A percentile compares a stretch with the other conserved stretches of the same genome.
Conservation (phyloP, 2,797 vertebrate genomes). For the Euphonia xanthogaster region DNA sequence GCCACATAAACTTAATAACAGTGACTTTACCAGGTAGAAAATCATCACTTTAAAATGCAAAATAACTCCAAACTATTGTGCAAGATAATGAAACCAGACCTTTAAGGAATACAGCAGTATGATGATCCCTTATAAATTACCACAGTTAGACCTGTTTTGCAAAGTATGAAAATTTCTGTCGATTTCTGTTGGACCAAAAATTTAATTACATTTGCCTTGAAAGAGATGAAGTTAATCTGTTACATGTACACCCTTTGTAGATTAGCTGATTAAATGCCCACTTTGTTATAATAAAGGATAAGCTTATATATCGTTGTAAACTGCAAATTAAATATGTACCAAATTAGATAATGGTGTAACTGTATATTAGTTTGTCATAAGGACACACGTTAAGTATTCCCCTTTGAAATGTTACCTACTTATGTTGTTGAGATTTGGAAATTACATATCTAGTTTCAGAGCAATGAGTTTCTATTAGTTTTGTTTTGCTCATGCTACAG, state of each 20-base stretch:
- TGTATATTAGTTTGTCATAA: background rate
- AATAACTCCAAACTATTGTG: background rate
- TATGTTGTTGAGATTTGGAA: background rate
- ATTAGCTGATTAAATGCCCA: constrained; percentile 12
- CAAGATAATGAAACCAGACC: background rate
- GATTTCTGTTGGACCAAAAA: background rate
- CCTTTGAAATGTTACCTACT: background rate
- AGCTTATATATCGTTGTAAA: background rate
- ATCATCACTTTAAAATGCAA: background rate
- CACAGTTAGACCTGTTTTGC: background rate
- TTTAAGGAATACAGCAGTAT: background rate
- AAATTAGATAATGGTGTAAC: constrained; percentile 2
- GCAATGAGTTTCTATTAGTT: background rate
- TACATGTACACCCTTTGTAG: background rate
- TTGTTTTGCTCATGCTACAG: background rate
- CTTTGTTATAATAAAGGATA: constrained; percentile 11
- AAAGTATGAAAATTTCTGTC: background rate
- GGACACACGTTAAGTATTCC: background rate
- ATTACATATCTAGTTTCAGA: background rate
- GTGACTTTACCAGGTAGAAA: background rate
- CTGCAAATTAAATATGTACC: constrained; percentile 4
- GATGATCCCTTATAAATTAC: background rate
- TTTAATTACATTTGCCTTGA: constrained; percentile 16
- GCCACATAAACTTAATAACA: background rate
- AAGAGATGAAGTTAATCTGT: background rate